phyloP scores from a whole-genome alignment of 23 tunicate species.

The Phallusia fumigata region DNA sequence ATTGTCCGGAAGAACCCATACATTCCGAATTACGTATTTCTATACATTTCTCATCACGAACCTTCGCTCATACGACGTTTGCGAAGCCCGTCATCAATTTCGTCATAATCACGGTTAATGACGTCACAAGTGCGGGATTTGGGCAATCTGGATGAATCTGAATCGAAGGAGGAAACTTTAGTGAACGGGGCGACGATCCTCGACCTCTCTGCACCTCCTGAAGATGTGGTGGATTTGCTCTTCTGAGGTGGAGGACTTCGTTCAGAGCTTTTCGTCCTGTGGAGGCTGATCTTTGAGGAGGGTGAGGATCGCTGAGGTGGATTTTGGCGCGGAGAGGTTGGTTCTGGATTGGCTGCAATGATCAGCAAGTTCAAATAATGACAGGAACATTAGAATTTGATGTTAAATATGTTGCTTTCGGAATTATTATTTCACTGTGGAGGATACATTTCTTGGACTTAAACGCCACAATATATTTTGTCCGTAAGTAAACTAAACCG shows the following conservation, averaged over 20 bases:
- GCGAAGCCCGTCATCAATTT: slow-evolving; percentile 15
- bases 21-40: no score
- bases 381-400: no score
- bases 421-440: no score
- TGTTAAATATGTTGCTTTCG: no score
- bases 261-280: not conserved
- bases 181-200: not conserved
- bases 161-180: not conserved
- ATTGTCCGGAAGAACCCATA: no score
- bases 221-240: not conserved
- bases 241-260: not conserved
- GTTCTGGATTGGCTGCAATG: no score
- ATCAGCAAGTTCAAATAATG: no score
- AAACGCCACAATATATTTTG: no score
- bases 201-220: no score
- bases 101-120: not conserved
- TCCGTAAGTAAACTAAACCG: no score
- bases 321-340: not conserved
- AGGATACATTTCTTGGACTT: no score
- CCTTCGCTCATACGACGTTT: slow-evolving; percentile 50
- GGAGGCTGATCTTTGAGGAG: not conserved
- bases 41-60: not conserved
- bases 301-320: not conserved
- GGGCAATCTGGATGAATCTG: not conserved
- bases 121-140: not conserved